Evolutionary conservation across 1,140 invertebrate genomes (phyloP).

Genomic region (Ips nitidus): DNA sequence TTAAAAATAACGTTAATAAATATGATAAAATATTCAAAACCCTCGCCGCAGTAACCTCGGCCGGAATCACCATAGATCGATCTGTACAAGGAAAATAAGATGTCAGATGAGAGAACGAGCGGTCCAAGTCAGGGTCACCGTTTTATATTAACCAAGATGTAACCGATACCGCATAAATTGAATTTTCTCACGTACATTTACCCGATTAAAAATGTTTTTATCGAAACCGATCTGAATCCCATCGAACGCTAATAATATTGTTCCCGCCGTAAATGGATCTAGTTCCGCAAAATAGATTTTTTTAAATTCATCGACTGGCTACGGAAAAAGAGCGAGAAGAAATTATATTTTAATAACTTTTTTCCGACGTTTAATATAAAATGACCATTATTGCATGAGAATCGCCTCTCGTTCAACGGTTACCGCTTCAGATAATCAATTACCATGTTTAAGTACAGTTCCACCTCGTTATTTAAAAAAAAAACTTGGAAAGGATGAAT

Average conservation of each 20-base stretch:
- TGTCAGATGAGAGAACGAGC: neutral
- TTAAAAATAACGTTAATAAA: constrained; percentile 2
- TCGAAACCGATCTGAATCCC: neutral
- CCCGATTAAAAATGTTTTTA: neutral
- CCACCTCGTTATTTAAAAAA: too few relatives aligned
- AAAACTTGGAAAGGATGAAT: too few relatives aligned
- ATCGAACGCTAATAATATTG: neutral
- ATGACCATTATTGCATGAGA: too few relatives aligned
- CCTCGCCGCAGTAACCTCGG: neutral
- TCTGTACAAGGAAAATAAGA: neutral
- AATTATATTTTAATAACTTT: too few relatives aligned
- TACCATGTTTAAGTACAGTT: too few relatives aligned
- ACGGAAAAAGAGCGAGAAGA: neutral
- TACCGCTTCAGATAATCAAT: too few relatives aligned
- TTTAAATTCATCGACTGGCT: too few relatives aligned
- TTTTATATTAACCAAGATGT: neutral
- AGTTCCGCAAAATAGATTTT: neutral
- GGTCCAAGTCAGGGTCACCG: neutral
- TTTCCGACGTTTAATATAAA: too few relatives aligned
- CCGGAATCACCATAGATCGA: neutral
- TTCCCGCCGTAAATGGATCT: neutral
- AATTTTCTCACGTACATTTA: neutral
- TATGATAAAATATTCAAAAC: constrained; percentile 1
- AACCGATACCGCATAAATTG: neutral
- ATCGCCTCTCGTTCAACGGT: too few relatives aligned